A percentile compares a stretch with the other conserved stretches of the same genome.
Conservation (phyloP, 2,797 vertebrate genomes). For the Tympanoctomys barrerae region DNA sequence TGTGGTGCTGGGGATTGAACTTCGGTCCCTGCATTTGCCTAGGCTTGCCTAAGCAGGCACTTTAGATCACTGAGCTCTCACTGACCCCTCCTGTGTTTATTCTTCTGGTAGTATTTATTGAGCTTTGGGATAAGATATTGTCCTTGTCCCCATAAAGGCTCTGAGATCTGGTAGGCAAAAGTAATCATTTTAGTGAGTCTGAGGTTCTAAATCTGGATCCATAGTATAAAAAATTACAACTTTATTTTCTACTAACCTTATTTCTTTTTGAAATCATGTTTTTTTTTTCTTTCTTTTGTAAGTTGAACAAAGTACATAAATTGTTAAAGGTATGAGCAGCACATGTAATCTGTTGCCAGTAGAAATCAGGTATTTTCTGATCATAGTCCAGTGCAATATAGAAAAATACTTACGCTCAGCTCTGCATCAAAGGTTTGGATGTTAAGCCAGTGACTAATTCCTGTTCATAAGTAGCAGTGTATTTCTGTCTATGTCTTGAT, state of each 20-base stretch:
- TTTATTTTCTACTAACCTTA: neutral
- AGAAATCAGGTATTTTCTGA: accelerated
- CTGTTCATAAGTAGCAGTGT: neutral
- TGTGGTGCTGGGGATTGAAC: too few relatives aligned
- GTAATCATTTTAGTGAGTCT: neutral
- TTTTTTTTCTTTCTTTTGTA: neutral
- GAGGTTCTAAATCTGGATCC: neutral
- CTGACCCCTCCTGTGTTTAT: neutral
- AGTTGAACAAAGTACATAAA: neutral
- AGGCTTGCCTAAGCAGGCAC: too few relatives aligned
- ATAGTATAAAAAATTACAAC: neutral
- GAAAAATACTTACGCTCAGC: neutral
- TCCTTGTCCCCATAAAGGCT: neutral
- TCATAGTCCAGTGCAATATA: accelerated
- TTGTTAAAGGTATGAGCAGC: too few relatives aligned
- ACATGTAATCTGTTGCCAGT: neutral
- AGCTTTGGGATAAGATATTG: neutral
- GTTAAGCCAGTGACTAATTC: neutral
- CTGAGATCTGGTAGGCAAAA: neutral
- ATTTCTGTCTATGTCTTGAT: neutral
- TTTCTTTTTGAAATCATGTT: neutral
- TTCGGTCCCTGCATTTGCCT: too few relatives aligned
- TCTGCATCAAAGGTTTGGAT: neutral
- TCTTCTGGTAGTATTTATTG: neutral
- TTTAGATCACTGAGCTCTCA: too few relatives aligned